A percentile compares a stretch with the other conserved stretches of the same genome.
Conservation (phyloP, 2,797 vertebrate genomes). For the Rachycentron canadum region DNA sequence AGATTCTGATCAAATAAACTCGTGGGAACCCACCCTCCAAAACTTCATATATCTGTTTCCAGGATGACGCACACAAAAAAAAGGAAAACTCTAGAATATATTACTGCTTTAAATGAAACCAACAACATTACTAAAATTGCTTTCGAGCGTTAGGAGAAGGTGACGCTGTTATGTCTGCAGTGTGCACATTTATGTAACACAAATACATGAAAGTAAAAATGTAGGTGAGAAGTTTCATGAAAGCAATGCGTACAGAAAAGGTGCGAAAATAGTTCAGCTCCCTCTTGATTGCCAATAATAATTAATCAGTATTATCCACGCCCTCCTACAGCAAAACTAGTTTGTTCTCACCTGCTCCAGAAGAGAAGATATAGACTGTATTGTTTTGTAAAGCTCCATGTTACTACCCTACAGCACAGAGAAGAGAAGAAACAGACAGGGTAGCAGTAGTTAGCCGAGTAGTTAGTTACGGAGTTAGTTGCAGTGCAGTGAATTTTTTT, state of each 20-base stretch:
- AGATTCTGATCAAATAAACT: not conserved
- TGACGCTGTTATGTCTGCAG: not conserved
- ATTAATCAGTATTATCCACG: not conserved
- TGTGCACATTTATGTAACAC: too few relatives aligned
- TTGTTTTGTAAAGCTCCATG: conserved; percentile 67
- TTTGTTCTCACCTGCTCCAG: conserved; percentile 75
- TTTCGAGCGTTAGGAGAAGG: too few relatives aligned
- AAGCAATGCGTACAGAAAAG: not conserved
- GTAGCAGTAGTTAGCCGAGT: not conserved
- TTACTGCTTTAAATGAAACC: too few relatives aligned
- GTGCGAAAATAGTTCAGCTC: not conserved
- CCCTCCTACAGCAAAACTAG: not conserved
- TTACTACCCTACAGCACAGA: conserved; percentile 63
- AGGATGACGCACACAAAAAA: not conserved
- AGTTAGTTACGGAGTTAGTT: conserved; percentile 28
- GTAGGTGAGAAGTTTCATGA: not conserved
- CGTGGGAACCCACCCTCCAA: too few relatives aligned
- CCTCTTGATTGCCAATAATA: not conserved
- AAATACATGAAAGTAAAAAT: not conserved
- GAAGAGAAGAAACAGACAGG: conserved; percentile 20
- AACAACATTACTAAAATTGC: too few relatives aligned
- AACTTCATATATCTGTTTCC: too few relatives aligned
- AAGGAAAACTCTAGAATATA: too few relatives aligned
- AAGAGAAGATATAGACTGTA: conserved; percentile 68
- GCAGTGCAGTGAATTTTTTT: not conserved